Conservation (phyloP, 2,113 vertebrate species). For the Microtus pennsylvanicus region DNA sequence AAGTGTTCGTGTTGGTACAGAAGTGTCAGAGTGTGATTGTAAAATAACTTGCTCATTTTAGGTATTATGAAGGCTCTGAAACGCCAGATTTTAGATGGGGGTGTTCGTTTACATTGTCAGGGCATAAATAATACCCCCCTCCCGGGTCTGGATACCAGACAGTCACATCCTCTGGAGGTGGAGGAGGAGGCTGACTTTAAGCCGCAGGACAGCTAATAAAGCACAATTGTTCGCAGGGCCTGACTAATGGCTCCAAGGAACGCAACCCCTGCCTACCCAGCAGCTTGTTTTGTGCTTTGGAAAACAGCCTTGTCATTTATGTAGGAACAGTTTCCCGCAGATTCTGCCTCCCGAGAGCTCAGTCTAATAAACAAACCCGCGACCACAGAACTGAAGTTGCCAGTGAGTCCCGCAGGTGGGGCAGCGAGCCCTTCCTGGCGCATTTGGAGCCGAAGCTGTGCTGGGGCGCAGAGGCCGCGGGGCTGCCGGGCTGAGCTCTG, state of each 20-base stretch:
- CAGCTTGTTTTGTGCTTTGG: not conserved
- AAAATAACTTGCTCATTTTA: not conserved
- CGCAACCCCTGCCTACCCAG: not conserved
- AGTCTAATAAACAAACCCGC: not conserved
- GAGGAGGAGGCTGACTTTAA: not conserved
- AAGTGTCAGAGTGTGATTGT: not conserved
- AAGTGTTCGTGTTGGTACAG: not conserved
- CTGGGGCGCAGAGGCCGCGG: slow-evolving; percentile 63
- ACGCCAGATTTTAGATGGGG: not conserved
- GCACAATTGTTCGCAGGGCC: not conserved
- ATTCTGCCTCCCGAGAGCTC: not conserved
- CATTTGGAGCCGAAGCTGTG: slow-evolving; percentile 45
- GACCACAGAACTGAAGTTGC: accelerated
- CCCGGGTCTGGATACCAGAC: not conserved
- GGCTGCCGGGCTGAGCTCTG: slow-evolving; percentile 74
- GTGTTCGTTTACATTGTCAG: not conserved
- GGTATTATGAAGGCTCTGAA: not conserved
- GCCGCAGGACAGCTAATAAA: not conserved
- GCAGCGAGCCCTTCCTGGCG: not conserved
- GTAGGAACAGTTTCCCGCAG: slow-evolving; percentile 41
- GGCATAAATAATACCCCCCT: slow-evolving; percentile 16
- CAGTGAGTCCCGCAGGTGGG: not conserved
- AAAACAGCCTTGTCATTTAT: slow-evolving; percentile 44
- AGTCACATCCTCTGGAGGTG: not conserved
- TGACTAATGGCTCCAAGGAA: not conserved